Evolutionary conservation across 2,888 invertebrate genomes (phyloP), one percentile per base, ranked within the genome.

Genomic region (Digitonthophagus gazella): DNA sequence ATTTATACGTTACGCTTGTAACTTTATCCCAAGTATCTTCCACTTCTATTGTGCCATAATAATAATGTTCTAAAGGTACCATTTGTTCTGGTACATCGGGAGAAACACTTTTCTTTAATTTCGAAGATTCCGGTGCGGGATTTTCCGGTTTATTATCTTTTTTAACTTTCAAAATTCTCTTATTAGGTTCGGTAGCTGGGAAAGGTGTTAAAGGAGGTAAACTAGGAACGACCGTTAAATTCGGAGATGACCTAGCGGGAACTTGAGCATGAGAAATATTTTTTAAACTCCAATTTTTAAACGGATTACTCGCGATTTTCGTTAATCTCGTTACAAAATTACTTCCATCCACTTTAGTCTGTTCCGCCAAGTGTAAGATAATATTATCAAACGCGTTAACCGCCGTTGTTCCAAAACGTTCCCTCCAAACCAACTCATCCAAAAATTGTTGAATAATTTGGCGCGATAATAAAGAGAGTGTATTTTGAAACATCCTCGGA

Each of bases 401-500:
- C 0, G 95, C 89, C 0, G 92, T 90, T 2, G 89, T 86, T 0
- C 95, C 95, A 79, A 89, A 95, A 78, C 91, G 90, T 80, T 96
- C 95, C 69, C 96, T 86, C 95, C 96, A 96, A 8, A 94, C 83
- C 15, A 96, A 83, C 78, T 96, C 96, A 80, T 96, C 95, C 72
- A 96, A 83, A 81, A 95, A 95, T 81, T 95, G 94, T 81, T 96
- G 96, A 76, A 96, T 94, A 80, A 95, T 93, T 82, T 92, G 92
- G 63, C 93, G 86, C 1, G 93, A 93, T 0, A 96, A 83, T 72
- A 94, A 80, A 6, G 93, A 93, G 4, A 95, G 82, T 0, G 95
- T 95, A 75, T 93, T 95, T 84, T 95, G 92, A 83, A 95, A 96
- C 94, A 95, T 95, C 76, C 94, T 87, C 0, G 96, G 95, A 1